phyloP scores from a whole-genome alignment of 2,888 invertebrate genomes.

The Drymonia ruficornis region DNA sequence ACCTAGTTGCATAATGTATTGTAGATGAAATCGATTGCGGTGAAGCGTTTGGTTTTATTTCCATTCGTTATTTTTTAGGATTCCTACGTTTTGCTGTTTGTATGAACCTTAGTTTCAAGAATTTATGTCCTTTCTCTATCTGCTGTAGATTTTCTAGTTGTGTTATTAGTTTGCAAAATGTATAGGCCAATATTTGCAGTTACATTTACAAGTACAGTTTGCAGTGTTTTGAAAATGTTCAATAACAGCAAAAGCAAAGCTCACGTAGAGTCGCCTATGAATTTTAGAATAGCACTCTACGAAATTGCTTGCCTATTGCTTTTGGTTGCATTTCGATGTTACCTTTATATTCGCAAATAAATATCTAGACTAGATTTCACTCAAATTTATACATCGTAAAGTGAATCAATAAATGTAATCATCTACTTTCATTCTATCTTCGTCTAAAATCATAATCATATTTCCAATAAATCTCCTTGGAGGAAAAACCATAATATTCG shows the following conservation, averaged over 20 bases:
- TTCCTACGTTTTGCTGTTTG: background rate
- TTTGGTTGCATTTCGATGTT: background rate
- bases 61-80: background rate
- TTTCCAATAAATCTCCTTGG: background rate
- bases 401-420: too few relatives aligned
- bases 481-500: background rate
- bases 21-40: constrained; percentile 24
- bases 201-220: too few relatives aligned
- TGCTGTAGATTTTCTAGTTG: too few relatives aligned
- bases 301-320: background rate
- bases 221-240: background rate
- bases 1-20: constrained; percentile 39
- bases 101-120: background rate
- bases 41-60: constrained; percentile 6
- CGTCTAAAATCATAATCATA: background rate
- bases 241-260: background rate
- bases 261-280: background rate
- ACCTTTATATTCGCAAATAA: background rate
- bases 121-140: background rate
- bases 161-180: too few relatives aligned
- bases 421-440: background rate
- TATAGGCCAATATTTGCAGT: background rate
- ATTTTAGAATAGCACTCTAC: background rate
- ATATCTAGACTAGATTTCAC: background rate
- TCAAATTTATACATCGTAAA: too few relatives aligned